These are phyloP conservation scores for Meganola albula DNA, from an alignment of 2,888 invertebrate genomes.

Conservation along the genomic window DNA sequence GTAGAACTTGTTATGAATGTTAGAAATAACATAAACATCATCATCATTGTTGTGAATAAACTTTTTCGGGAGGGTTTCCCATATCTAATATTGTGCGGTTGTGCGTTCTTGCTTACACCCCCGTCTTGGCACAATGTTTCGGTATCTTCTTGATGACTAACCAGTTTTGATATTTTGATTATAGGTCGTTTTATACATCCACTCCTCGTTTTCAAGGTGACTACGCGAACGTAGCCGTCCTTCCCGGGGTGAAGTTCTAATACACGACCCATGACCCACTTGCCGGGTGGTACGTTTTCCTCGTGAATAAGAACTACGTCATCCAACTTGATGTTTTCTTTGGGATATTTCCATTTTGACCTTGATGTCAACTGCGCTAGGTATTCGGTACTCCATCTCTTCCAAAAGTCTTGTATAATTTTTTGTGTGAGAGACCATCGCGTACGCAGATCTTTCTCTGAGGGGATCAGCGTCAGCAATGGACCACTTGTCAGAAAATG, in stretches of 20 bases:
- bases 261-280: conserved; percentile 5
- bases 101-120: too few species aligned
- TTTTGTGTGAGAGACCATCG: conserved; percentile 2
- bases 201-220: conserved; percentile 5
- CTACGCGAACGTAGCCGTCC: conserved; percentile 3
- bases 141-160: background rate
- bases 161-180: background rate
- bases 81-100: background rate
- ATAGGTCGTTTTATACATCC: conserved; percentile 6
- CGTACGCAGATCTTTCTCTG: conserved; percentile 3
- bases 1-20: background rate
- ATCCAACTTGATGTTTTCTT: conserved; percentile 1
- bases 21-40: background rate
- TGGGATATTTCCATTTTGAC: conserved; percentile 4
- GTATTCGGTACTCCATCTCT: conserved; percentile 3
- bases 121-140: too few species aligned
- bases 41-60: background rate
- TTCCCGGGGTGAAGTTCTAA: conserved; percentile 5
- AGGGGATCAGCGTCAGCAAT: background rate
- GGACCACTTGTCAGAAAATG: conserved; percentile 4
- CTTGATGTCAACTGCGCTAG: conserved; percentile 2
- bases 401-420: conserved; percentile 2
- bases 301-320: conserved; percentile 3
- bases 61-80: background rate
- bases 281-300: conserved; percentile 5